These are phyloP conservation scores for Agriopis aurantiaria DNA, from an alignment of 2,888 invertebrate genomes.

Conservation along the genomic window DNA sequence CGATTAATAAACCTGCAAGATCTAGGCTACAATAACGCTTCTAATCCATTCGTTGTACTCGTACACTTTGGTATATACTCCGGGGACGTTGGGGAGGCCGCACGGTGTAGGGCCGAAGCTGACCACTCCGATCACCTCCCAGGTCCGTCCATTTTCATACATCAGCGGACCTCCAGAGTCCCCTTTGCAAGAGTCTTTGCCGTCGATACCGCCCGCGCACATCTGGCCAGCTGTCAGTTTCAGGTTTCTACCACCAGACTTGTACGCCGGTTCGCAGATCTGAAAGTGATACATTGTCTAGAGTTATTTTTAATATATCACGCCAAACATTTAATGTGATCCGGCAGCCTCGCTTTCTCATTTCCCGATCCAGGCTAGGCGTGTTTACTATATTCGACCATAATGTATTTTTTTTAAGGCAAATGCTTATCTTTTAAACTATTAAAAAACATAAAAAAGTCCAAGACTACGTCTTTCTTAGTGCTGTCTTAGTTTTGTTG, in stretches of 20 bases:
- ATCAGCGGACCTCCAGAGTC: slow-evolving; percentile 89
- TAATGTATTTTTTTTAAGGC: too few relatives aligned
- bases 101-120: slow-evolving; percentile 88
- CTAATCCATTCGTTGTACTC: slow-evolving; percentile 87
- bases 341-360: too few relatives aligned
- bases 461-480: too few relatives aligned
- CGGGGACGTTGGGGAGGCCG: slow-evolving; percentile 86
- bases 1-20: not conserved
- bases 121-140: slow-evolving; percentile 83
- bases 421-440: too few relatives aligned
- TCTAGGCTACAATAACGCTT: slow-evolving; percentile 54
- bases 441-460: too few relatives aligned
- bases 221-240: slow-evolving; percentile 64
- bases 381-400: too few relatives aligned
- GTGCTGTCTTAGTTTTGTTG: too few relatives aligned
- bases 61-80: slow-evolving; percentile 87
- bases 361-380: too few relatives aligned
- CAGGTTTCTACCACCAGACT: slow-evolving; percentile 37
- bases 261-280: slow-evolving; percentile 54
- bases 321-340: too few relatives aligned
- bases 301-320: not conserved
- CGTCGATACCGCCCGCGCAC: slow-evolving; percentile 86
- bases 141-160: slow-evolving; percentile 52
- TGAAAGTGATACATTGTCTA: slow-evolving; percentile 41
- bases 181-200: slow-evolving; percentile 87